Percentiles rank a stretch among this genome's conserved stretches.
These are phyloP conservation scores for Dendrocincla tyrannina DNA, from an alignment of 2,797 vertebrate genomes.

Conservation along the genomic window DNA sequence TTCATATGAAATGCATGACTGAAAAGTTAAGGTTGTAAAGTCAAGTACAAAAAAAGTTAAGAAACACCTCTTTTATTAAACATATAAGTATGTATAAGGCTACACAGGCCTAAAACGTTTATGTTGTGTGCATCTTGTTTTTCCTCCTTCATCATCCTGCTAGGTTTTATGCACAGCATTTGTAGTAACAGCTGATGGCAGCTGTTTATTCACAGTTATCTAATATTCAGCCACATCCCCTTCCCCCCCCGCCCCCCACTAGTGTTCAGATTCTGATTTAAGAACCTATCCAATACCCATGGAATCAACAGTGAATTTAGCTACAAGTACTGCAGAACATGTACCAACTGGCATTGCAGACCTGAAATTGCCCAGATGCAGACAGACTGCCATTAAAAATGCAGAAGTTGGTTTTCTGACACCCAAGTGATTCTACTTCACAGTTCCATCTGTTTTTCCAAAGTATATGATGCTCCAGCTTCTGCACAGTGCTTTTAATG, in stretches of 20 bases:
- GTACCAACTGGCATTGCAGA: neutral
- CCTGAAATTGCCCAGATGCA: neutral
- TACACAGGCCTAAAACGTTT: neutral
- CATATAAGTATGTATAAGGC: neutral
- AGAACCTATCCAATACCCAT: neutral
- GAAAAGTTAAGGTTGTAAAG: neutral
- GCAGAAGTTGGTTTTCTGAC: constrained; percentile 1
- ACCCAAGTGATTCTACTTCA: neutral
- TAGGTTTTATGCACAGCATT: neutral
- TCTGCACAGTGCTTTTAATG: neutral
- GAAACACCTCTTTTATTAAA: neutral
- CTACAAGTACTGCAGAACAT: neutral
- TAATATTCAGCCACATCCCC: neutral
- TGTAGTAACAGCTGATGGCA: neutral
- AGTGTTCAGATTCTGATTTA: neutral
- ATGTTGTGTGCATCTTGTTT: too few relatives aligned
- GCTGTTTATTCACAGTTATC: neutral
- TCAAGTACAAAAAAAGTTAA: neutral
- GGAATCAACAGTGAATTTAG: neutral
- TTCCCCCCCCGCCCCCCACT: neutral
- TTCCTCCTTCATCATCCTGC: neutral
- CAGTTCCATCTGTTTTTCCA: constrained; percentile 15
- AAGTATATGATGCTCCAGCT: neutral
- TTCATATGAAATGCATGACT: neutral
- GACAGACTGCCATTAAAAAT: neutral